Conservation (phyloP, 2,888 invertebrate species). For the Torymus auratus region DNA sequence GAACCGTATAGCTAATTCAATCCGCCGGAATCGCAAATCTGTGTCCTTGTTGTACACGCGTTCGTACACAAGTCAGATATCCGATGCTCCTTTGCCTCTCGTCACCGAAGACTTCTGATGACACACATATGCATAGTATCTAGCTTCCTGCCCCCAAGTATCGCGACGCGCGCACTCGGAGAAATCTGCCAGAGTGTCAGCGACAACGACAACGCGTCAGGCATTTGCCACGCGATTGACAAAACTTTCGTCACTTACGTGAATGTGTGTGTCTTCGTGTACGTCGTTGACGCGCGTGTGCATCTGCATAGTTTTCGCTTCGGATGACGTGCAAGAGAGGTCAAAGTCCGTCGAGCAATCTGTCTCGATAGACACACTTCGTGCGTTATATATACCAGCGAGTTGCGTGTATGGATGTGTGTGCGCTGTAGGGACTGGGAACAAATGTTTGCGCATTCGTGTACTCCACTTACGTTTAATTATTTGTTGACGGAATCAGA, state of each 20-base stretch:
- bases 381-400: neutral
- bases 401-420: too few relatives aligned
- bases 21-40: neutral
- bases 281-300: neutral
- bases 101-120: slow-evolving; percentile 27
- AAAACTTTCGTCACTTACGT: slow-evolving; percentile 34
- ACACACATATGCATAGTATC: slow-evolving; percentile 24
- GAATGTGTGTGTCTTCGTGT: too few relatives aligned
- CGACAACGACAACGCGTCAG: neutral
- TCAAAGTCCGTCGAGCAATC: slow-evolving; percentile 12
- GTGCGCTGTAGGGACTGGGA: too few relatives aligned
- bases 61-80: slow-evolving; percentile 1
- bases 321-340: slow-evolving; percentile 15
- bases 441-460: too few relatives aligned
- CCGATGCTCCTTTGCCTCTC: slow-evolving; percentile 25
- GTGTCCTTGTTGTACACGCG: neutral
- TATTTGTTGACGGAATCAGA: too few relatives aligned
- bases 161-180: neutral
- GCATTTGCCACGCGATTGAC: slow-evolving; percentile 33
- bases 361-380: slow-evolving; percentile 31
- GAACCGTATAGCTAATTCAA: too few relatives aligned
- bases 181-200: neutral
- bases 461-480: too few relatives aligned
- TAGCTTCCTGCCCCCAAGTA: neutral
- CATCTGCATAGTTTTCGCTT: slow-evolving; percentile 48